Conservation (phyloP, 2,113 vertebrate species). For the Spilogale gracilis region DNA sequence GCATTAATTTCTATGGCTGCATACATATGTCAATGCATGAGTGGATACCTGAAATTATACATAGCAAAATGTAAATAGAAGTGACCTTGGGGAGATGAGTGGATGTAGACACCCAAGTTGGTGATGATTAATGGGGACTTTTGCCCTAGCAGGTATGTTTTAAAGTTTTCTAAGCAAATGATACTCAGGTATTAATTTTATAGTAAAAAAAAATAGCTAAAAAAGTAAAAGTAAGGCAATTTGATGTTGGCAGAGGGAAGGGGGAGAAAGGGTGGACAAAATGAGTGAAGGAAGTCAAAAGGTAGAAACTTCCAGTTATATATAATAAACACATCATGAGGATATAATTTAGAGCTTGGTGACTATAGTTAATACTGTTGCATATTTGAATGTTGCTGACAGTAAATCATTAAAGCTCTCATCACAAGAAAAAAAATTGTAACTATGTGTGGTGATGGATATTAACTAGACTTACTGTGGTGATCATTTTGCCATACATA, state of each 20-base stretch:
- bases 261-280: neutral
- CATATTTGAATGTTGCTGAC: neutral
- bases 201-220: neutral
- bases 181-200: neutral
- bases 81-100: neutral
- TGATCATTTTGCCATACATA: neutral
- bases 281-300: neutral
- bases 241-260: neutral
- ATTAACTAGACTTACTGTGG: neutral
- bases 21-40: neutral
- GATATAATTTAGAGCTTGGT: neutral
- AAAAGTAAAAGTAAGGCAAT: neutral
- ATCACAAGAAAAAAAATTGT: neutral
- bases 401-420: neutral
- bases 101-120: neutral
- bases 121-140: neutral
- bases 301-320: neutral
- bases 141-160: neutral
- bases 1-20: neutral
- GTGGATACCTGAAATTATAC: neutral
- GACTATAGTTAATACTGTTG: neutral
- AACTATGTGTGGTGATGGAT: neutral
- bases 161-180: neutral
- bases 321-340: too few relatives aligned
- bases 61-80: neutral